Evolutionary conservation across 2,888 invertebrate genomes (phyloP).

Genomic region (Eumerus sabulonum): DNA sequence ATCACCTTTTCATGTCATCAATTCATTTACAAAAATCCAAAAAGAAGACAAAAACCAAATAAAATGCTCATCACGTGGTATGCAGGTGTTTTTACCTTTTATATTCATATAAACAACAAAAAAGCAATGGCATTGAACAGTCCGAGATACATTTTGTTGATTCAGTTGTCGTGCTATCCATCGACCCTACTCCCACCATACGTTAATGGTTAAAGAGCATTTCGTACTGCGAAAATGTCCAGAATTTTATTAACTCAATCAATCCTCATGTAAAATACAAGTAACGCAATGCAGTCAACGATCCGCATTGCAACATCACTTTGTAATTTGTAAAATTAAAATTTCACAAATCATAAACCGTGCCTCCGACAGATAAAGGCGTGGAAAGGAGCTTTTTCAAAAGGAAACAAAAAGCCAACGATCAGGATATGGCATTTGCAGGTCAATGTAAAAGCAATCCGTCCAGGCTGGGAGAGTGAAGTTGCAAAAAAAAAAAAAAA

Average conservation of each 20-base stretch:
- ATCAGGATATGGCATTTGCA: conserved; percentile 18
- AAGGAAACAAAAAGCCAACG: background rate
- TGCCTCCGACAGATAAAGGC: background rate
- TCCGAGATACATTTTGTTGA: too few relatives aligned
- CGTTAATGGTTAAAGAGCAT: too few relatives aligned
- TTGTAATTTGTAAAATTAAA: conserved; percentile 67
- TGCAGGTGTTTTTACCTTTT: too few relatives aligned
- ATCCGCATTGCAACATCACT: conserved; percentile 30
- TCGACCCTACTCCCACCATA: too few relatives aligned
- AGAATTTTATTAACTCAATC: conserved; percentile 55
- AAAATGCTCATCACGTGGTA: too few relatives aligned
- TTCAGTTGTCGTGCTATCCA: too few relatives aligned
- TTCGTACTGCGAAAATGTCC: too few relatives aligned
- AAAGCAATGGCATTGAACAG: too few relatives aligned
- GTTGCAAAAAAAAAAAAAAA: conserved; percentile 42
- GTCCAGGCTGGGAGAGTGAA: background rate
- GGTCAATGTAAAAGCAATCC: conserved; percentile 17
- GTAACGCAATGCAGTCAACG: conserved; percentile 46
- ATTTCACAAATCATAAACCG: conserved; percentile 59
- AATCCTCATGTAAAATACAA: conserved; percentile 56
- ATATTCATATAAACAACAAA: too few relatives aligned
- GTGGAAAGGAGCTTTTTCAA: conserved; percentile 17
- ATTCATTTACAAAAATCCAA: too few relatives aligned
- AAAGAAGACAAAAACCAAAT: too few relatives aligned
- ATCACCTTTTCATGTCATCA: too few relatives aligned